These are phyloP conservation scores for Hyperopisus bebe DNA, from an alignment of 2,113 vertebrate species.

Conservation along the genomic window DNA sequence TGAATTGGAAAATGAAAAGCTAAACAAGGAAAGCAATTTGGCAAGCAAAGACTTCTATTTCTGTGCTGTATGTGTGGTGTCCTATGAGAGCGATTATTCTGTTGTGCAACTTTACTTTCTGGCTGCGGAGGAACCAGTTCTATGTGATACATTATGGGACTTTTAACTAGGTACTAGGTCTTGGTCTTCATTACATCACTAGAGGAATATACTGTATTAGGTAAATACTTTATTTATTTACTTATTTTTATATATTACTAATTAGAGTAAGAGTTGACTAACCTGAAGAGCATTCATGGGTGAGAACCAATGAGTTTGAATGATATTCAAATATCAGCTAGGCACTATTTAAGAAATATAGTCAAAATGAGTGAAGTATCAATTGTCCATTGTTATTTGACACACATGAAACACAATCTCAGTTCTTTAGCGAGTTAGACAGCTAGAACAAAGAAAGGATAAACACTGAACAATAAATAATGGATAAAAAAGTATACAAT, in stretches of 20 bases:
- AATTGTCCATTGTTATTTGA: neutral
- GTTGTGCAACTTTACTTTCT: neutral
- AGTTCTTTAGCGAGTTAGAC: neutral
- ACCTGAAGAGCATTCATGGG: neutral
- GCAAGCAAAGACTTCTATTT: neutral
- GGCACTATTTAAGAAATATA: neutral
- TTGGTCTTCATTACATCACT: neutral
- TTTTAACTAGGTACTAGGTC: neutral
- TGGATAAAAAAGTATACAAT: neutral
- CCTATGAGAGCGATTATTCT: neutral
- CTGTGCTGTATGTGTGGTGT: neutral
- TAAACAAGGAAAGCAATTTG: neutral
- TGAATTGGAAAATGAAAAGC: neutral
- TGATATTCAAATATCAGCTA: neutral
- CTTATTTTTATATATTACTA: neutral
- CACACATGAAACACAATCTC: neutral
- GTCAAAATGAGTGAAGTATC: neutral
- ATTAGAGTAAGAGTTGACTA: neutral
- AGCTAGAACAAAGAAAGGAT: neutral
- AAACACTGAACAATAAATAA: neutral
- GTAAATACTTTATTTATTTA: neutral
- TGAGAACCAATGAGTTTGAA: neutral
- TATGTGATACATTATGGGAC: neutral
- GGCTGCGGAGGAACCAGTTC: neutral
- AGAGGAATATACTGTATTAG: neutral